A percentile compares a stretch with the other conserved stretches of the same genome.
phyloP scores from a whole-genome alignment of 2,113 vertebrate species.

The Acanthochromis polyacanthus region DNA sequence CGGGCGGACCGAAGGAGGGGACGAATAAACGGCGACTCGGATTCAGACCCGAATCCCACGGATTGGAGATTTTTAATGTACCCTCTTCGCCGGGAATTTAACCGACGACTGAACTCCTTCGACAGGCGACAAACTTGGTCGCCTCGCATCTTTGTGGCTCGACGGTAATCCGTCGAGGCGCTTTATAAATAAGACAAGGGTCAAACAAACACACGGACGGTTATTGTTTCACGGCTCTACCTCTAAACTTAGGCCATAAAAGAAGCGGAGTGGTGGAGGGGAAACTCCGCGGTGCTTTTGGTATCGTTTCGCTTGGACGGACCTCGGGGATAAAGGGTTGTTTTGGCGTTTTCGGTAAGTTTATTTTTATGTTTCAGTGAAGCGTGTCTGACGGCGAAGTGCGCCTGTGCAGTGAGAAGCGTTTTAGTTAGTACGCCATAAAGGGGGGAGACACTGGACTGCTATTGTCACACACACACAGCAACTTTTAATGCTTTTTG shows the following conservation, averaged over 20 bases:
- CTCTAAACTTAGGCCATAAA: conserved; percentile 64
- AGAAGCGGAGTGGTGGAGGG: conserved; percentile 19
- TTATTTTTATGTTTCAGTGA: conserved; percentile 80
- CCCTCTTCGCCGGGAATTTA: not conserved
- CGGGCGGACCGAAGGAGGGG: conserved; percentile 64
- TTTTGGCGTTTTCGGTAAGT: conserved; percentile 77
- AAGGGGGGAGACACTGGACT: conserved; percentile 63
- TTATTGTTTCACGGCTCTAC: conserved; percentile 66
- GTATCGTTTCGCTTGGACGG: not conserved
- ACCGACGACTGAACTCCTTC: conserved; percentile 59
- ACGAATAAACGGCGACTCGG: conserved; percentile 50
- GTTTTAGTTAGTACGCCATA: conserved; percentile 83
- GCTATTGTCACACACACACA: conserved; percentile 57
- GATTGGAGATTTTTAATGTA: conserved; percentile 23
- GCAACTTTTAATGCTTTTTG: conserved; percentile 65
- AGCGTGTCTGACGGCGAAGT: conserved; percentile 78
- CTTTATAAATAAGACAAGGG: conserved; percentile 76
- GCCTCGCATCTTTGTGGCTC: conserved; percentile 68
- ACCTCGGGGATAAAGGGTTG: conserved; percentile 24
- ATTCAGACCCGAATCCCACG: conserved; percentile 23
- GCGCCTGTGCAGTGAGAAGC: conserved; percentile 80
- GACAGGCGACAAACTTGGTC: conserved; percentile 74
- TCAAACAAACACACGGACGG: conserved; percentile 71
- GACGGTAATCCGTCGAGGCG: conserved; percentile 73
- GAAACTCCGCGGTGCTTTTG: not conserved